Percentiles rank a stretch among this genome's conserved stretches.
phyloP scores from a whole-genome alignment of 2,113 vertebrate genomes.

The Corydoras sp. region DNA sequence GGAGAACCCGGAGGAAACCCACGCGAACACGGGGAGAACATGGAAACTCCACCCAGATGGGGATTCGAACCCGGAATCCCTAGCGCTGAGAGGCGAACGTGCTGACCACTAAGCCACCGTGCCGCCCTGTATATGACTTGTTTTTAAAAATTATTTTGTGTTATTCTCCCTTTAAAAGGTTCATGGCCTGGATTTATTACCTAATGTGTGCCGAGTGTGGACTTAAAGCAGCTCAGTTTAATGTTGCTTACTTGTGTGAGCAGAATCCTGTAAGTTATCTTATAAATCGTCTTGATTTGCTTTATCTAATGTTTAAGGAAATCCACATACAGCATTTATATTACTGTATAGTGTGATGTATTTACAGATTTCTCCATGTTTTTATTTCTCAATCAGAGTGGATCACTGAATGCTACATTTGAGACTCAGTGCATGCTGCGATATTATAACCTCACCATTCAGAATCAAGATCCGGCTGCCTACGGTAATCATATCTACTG shows the following conservation, averaged over 20 bases:
- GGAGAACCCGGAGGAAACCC: too few species aligned
- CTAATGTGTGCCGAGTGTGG: slow-evolving; percentile 67
- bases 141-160: not conserved
- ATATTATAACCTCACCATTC: slow-evolving; percentile 68
- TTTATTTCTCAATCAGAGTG: slow-evolving; percentile 42
- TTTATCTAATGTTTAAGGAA: not conserved
- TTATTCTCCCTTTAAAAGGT: slow-evolving; percentile 48
- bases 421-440: slow-evolving; percentile 55
- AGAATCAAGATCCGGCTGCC: slow-evolving; percentile 54
- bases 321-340: not conserved
- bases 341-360: too few species aligned
- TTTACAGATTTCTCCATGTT: not conserved
- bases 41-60: too few species aligned
- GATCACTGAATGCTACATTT: slow-evolving; percentile 52
- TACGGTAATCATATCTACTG: slow-evolving; percentile 53
- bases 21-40: too few species aligned
- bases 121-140: too few species aligned
- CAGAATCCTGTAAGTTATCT: slow-evolving; percentile 61
- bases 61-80: too few species aligned
- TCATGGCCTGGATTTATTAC: slow-evolving; percentile 62
- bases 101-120: too few species aligned
- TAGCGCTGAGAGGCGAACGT: too few species aligned
- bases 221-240: slow-evolving; percentile 67
- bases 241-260: slow-evolving; percentile 68
- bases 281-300: not conserved